A percentile compares a stretch with the other conserved stretches of the same genome.
phyloP scores from a whole-genome alignment of 2,888 invertebrate genomes.

The Acanthacorydalis orientalis region DNA sequence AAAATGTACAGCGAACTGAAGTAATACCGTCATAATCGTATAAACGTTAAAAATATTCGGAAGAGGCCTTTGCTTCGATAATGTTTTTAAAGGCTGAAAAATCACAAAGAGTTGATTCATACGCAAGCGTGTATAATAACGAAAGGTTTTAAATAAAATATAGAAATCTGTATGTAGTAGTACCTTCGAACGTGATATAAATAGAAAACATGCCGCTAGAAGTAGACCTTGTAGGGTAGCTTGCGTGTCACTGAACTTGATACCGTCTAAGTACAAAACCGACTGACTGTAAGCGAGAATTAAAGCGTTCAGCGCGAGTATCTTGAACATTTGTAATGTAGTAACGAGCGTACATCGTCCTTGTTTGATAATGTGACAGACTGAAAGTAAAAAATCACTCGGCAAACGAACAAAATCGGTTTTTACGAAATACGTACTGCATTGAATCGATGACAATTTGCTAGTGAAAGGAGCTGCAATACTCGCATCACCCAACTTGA shows the following conservation, averaged over 20 bases:
- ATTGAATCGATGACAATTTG: conserved; percentile 85
- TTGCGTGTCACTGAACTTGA: conserved; percentile 94
- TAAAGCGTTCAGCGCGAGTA: conserved; percentile 91
- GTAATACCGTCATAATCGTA: conserved; percentile 84
- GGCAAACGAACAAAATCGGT: conserved; percentile 1
- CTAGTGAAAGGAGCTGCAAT: conserved; percentile 99
- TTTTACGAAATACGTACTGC: conserved; percentile 49
- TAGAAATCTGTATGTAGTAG: conserved; percentile 3
- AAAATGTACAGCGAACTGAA: conserved; percentile 94
- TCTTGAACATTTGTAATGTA: conserved; percentile 99
- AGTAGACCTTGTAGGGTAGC: conserved; percentile 94
- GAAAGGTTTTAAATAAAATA: not conserved
- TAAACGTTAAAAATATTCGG: conserved; percentile 98
- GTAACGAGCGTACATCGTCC: conserved; percentile 98
- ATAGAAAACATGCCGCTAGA: conserved; percentile 91
- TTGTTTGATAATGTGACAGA: conserved; percentile 98
- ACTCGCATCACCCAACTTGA: conserved; percentile 94
- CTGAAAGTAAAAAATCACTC: conserved; percentile 35
- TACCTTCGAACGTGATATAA: conserved; percentile 95
- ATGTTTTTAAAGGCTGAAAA: conserved; percentile 68
- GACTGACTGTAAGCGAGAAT: conserved; percentile 98
- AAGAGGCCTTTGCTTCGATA: conserved; percentile 87
- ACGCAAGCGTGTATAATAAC: no score
- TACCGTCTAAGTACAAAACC: conserved; percentile 92
- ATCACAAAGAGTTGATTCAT: no score